Evolutionary conservation across 2,113 vertebrate genomes (phyloP), one percentile per base, ranked within the genome.

Genomic region (Centropristis striata): DNA sequence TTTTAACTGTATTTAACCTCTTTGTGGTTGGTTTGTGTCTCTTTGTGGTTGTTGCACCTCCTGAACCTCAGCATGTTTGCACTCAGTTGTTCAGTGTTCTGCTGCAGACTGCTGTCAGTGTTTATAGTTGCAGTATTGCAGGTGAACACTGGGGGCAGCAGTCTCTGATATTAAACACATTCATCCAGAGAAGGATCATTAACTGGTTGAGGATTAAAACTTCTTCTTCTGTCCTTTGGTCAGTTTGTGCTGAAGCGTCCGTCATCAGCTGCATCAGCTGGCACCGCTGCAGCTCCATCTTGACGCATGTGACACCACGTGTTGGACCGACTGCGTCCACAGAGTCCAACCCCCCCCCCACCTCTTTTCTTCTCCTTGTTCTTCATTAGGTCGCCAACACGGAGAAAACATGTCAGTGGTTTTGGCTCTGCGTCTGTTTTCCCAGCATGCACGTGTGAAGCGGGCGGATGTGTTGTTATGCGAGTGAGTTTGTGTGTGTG

Each of bases 321-420:
- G 83, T 71, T 75, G 78, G 55, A 67, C 21, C 1, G 4, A n/a
- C 32, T 10, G 21, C 15, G 4, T 60, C 75, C 70, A 55, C 27
- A 12, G 3, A 80, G 39, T 53, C 60, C 71, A 12, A 54, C 72
- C 68, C 13, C 54, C 20, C 41, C 47, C 10, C 14, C 49, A 8
- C n/a, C 64, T 11, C 37, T 11, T 39, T 47, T 51, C 37, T n/a
- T 12, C 65, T 10, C 37, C 57, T 3, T 23, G 55, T 0, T 42
- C 73, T 0, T 68, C 73, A 25, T 37, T 42, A 10, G 9, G 36
- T 44, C 67, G 63, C 54, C 55, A 44, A 44, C 47, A 20, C 10
- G 71, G 75, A 83, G 71, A 70, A 88, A 89, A 87, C 80, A 78
- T 65, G 65, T 84, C 87, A 79, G 76, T 1, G 21, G 8, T 50